These are phyloP conservation scores for Amphipyra tragopoginis DNA, from an alignment of 2,888 invertebrate genomes.

Conservation along the genomic window DNA sequence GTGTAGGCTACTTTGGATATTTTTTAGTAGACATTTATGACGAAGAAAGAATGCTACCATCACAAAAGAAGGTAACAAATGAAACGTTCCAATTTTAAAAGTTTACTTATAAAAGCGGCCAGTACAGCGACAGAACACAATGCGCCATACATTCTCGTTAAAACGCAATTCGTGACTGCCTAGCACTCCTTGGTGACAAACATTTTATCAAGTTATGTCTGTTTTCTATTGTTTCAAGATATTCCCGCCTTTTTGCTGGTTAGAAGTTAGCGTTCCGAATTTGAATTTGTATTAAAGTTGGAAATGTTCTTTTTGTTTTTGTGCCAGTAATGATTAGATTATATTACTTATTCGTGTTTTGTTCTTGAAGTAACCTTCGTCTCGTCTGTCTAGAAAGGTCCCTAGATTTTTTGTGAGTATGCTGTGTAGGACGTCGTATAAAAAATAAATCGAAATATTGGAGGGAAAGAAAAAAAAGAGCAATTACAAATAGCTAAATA, in stretches of 20 bases:
- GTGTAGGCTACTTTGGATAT: too few relatives aligned
- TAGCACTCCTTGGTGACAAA: constrained; percentile 49
- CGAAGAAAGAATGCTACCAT: too few relatives aligned
- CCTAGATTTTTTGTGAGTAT: too few relatives aligned
- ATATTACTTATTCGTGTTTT: constrained; percentile 14
- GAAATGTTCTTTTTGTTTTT: constrained; percentile 29
- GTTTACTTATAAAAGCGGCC: constrained; percentile 10
- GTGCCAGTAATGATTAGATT: constrained; percentile 9
- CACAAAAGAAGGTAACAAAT: too few relatives aligned
- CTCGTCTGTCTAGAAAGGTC: background rate
- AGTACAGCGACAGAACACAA: constrained; percentile 12
- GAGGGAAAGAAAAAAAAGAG: too few relatives aligned
- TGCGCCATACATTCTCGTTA: constrained; percentile 48
- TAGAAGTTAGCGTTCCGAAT: constrained; percentile 27
- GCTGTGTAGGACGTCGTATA: too few relatives aligned
- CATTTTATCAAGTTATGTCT: constrained; percentile 58
- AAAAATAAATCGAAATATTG: too few relatives aligned
- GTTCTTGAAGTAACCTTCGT: constrained; percentile 13
- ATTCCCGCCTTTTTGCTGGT: constrained; percentile 2
- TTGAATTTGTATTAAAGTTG: background rate
- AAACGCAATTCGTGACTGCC: constrained; percentile 58
- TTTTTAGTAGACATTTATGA: too few relatives aligned
- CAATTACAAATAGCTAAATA: too few relatives aligned
- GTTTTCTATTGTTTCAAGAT: constrained; percentile 43
- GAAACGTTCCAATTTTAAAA: background rate